A percentile compares a stretch with the other conserved stretches of the same genome.
Conservation (phyloP, 2,888 invertebrate species). For the Drosophila hamatofila region DNA sequence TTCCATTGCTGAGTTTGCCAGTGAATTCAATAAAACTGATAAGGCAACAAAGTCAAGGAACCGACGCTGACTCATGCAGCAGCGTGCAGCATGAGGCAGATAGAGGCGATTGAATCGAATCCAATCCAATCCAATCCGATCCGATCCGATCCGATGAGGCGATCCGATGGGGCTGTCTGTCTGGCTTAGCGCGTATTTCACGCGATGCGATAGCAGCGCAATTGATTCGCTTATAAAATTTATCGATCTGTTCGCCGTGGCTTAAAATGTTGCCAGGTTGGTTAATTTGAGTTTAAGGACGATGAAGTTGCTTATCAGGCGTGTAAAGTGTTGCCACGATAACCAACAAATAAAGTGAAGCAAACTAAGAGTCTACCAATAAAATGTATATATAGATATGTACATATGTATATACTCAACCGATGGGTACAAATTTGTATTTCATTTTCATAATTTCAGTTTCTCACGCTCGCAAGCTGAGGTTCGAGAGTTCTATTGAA, state of each 20-base stretch:
- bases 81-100: conserved; percentile 19
- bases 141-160: conserved; percentile 7
- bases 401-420: neutral
- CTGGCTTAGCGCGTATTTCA: conserved; percentile 67
- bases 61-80: conserved; percentile 51
- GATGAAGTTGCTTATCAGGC: conserved; percentile 58
- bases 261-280: conserved; percentile 56
- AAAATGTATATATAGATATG: neutral
- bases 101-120: conserved; percentile 30
- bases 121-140: neutral
- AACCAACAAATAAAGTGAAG: conserved; percentile 26
- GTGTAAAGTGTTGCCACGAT: conserved; percentile 63
- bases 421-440: conserved; percentile 27
- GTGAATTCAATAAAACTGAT: conserved; percentile 80
- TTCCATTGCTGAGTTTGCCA: conserved; percentile 40
- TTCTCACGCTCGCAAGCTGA: conserved; percentile 67
- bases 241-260: conserved; percentile 72
- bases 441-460: conserved; percentile 73
- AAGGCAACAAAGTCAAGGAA: conserved; percentile 72
- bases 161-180: conserved; percentile 41
- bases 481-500: conserved; percentile 70
- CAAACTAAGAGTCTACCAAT: conserved; percentile 14
- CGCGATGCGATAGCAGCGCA: conserved; percentile 78
- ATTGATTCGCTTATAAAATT: conserved; percentile 83
- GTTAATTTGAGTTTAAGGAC: conserved; percentile 38